phyloP scores from a whole-genome alignment of 2,797 vertebrate genomes.

The Sebastes hopkinsi region DNA sequence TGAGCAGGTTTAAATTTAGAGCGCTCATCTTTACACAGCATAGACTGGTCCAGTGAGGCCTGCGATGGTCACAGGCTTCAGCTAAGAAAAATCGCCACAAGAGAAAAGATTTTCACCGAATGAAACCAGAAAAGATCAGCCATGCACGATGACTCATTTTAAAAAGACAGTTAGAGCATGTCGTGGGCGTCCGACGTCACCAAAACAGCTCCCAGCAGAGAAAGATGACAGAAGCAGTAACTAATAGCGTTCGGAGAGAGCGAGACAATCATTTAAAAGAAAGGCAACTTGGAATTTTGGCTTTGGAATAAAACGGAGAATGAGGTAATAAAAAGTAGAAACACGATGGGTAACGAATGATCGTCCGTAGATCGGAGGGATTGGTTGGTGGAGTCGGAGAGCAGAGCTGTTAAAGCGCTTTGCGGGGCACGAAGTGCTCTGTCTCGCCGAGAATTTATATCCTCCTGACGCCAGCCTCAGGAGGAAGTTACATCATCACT shows the following conservation, averaged over 20 bases:
- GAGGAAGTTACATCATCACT: slow-evolving; percentile 86
- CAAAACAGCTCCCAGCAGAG: slow-evolving; percentile 58
- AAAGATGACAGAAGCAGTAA: slow-evolving; percentile 54
- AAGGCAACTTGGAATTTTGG: slow-evolving; percentile 77
- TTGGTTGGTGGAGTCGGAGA: slow-evolving; percentile 52
- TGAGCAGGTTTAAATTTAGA: slow-evolving; percentile 68
- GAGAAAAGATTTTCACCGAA: slow-evolving; percentile 19
- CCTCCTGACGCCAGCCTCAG: slow-evolving; percentile 84
- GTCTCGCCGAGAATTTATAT: slow-evolving; percentile 57
- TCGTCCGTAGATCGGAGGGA: slow-evolving; percentile 40
- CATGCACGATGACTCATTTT: slow-evolving; percentile 47
- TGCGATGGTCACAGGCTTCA: slow-evolving; percentile 49
- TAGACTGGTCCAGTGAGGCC: slow-evolving; percentile 86
- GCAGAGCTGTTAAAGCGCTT: slow-evolving; percentile 59
- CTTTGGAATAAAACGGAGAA: slow-evolving; percentile 73
- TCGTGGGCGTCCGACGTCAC: slow-evolving; percentile 57
- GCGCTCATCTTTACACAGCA: slow-evolving; percentile 65
- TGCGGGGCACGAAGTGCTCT: slow-evolving; percentile 74
- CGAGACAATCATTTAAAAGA: slow-evolving; percentile 42
- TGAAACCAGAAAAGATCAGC: slow-evolving; percentile 33
- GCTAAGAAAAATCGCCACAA: slow-evolving; percentile 12
- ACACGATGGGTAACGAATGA: slow-evolving; percentile 43
- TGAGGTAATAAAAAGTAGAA: slow-evolving; percentile 73
- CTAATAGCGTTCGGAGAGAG: slow-evolving; percentile 18
- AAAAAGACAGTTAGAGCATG: slow-evolving; percentile 40